Conservation (phyloP, 64 coral and sea anemone species). For the Dendronephthya gigantea region DNA sequence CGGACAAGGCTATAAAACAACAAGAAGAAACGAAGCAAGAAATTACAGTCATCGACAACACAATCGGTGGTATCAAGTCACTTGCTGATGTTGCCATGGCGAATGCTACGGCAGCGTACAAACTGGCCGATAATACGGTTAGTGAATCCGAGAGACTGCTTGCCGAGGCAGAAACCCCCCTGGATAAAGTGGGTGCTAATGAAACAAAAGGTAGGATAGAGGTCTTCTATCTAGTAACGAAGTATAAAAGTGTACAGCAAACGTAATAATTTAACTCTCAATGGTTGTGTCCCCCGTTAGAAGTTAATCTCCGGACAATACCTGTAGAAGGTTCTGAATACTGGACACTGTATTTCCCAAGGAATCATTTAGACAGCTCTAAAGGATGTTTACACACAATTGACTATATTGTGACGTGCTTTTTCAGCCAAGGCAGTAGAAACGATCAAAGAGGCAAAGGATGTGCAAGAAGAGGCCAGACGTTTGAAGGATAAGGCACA, state of each 20-base stretch:
- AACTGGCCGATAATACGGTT: background rate
- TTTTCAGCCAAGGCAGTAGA: background rate
- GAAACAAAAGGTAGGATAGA: background rate
- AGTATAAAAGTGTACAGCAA: no score
- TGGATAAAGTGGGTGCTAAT: background rate
- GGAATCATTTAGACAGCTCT: no score
- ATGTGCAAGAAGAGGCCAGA: background rate
- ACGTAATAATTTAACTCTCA: no score
- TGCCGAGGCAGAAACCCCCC: background rate
- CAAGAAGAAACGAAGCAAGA: conserved; percentile 53
- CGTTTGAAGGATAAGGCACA: background rate
- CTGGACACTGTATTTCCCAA: no score
- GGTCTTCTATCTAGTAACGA: no score
- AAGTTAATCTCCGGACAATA: no score
- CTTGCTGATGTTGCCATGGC: conserved; percentile 15
- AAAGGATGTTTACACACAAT: background rate
- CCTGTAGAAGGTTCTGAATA: no score
- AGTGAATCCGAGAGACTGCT: background rate
- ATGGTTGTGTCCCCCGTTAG: no score
- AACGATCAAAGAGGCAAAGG: background rate
- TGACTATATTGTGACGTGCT: background rate
- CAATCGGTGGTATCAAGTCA: conserved; percentile 27
- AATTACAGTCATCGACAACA: conserved; percentile 42
- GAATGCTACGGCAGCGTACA: background rate
- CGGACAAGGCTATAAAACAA: conserved; percentile 28